phyloP scores from a whole-genome alignment of 2,888 invertebrate genomes.

The Cheiracanthium punctorium region DNA sequence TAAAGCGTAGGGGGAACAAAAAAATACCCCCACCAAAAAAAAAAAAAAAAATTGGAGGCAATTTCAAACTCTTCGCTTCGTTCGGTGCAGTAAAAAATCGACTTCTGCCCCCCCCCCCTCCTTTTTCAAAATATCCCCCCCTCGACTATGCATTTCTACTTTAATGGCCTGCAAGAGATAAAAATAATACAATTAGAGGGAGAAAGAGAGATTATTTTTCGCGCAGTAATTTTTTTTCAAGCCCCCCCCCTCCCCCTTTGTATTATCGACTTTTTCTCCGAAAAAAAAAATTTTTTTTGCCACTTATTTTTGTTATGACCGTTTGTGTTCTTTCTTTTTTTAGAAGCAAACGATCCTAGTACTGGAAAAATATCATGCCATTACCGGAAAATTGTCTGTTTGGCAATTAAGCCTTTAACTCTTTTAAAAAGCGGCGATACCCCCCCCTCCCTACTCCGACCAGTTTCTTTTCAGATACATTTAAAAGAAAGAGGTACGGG shows the following conservation, averaged over 20 bases:
- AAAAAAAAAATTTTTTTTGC: conserved; percentile 21
- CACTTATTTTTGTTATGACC: conserved; percentile 28
- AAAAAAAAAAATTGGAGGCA: conserved; percentile 25
- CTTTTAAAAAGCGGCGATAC: conserved; percentile 38
- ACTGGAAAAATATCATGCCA: conserved; percentile 48
- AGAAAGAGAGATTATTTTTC: conserved; percentile 57
- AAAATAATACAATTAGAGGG: conserved; percentile 69
- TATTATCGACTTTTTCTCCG: conserved; percentile 40
- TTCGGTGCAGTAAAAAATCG: conserved; percentile 17
- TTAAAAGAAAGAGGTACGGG: neutral
- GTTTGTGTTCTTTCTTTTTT: conserved; percentile 9
- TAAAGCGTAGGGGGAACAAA: conserved; percentile 32
- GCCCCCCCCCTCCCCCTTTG: conserved; percentile 15
- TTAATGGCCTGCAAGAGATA: conserved; percentile 61
- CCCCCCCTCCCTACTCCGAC: neutral
- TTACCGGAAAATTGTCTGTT: conserved; percentile 67
- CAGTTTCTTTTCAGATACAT: neutral
- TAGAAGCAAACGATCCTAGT: conserved; percentile 27
- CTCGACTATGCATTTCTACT: conserved; percentile 50
- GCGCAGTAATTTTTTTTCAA: conserved; percentile 33
- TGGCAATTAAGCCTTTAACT: conserved; percentile 61
- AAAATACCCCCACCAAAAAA: conserved; percentile 23
- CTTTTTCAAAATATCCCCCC: conserved; percentile 22
- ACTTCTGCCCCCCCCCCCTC: neutral
- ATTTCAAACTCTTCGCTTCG: conserved; percentile 48